A percentile compares a stretch with the other conserved stretches of the same genome.
Evolutionary conservation across 2,888 invertebrate genomes (phyloP).

Genomic region (Elaeidobius kamerunicus): DNA sequence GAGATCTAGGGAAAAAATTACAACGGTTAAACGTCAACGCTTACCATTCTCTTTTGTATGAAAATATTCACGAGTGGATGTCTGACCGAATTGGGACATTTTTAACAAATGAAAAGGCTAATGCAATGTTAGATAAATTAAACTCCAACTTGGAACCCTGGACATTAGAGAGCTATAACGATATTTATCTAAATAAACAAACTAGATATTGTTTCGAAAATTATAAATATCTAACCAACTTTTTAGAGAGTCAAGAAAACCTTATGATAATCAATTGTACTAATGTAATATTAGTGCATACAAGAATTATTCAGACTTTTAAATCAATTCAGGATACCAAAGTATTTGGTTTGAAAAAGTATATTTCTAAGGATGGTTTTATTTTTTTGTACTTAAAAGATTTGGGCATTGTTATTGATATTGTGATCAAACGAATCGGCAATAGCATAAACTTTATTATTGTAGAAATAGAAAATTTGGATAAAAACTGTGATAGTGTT

Average conservation of each 20-base stretch:
- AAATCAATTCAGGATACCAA: no score
- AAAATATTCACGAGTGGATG: constrained; percentile 7
- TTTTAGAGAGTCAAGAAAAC: background rate
- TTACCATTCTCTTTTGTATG: background rate
- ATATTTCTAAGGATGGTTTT: no score
- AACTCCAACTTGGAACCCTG: background rate
- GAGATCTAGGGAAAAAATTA: constrained; percentile 1
- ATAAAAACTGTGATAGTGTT: no score
- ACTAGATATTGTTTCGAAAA: background rate
- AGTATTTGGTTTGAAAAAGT: no score
- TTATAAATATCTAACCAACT: background rate
- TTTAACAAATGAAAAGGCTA: background rate
- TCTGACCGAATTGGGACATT: constrained; percentile 8
- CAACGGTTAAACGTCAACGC: background rate
- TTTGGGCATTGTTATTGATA: no score
- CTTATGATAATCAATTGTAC: background rate
- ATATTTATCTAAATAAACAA: background rate
- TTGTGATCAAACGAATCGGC: no score
- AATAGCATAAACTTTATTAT: no score
- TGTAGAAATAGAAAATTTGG: no score
- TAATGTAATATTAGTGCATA: background rate
- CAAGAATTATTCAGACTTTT: constrained; percentile 1
- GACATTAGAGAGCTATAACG: background rate
- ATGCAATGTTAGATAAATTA: background rate
- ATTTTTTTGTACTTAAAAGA: no score